Evolutionary conservation across 2,797 vertebrate species (phyloP), one percentile per base, ranked within the genome.

Genomic region (Malacoctenus gilli): DNA sequence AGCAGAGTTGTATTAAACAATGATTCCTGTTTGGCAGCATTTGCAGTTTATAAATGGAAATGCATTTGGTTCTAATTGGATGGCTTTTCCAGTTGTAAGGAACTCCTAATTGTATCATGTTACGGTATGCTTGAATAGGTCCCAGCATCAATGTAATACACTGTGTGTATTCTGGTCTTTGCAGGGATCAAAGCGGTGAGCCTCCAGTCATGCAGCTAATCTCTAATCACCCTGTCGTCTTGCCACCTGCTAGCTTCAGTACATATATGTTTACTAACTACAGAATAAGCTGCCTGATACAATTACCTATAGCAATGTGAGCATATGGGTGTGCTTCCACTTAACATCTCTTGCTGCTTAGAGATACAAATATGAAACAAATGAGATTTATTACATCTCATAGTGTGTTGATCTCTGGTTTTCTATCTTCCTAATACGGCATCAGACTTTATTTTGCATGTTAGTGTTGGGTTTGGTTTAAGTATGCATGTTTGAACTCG

Each of bases 211-310:
- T 61, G 59, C 74, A 67, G 68, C 58, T 77, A 78, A 80, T 81
- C 74, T 84, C 67, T 72, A 80, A 81, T 78, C 79, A 75, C 72
- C 35, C 68, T 79, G 75, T 69, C 46, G 19, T 48, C 53, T 50
- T 38, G 51, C 76, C 83, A 77, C 74, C 79, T 85, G 83, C 68
- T 77, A 67, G 53, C 47, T 53, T 63, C 65, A 36, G 15, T 59
- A 55, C 63, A 47, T 77, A 65, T 67, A 79, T 61, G 65, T 80
- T 65, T 57, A 39, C 63, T 64, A 68, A 66, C 46, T 16, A 64
- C 28, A 47, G 31, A 58, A 56, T 44, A 53, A 72, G 8, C 54
- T 49, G 31, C 22, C 53, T 38, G 20, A 12, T 42, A 25, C 1
- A 51, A 30, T 56, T 48, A 53, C 59, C 21, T n/a, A 50, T 31